phyloP scores from a whole-genome alignment of 2,113 vertebrate species.

The Callorhinus ursinus region DNA sequence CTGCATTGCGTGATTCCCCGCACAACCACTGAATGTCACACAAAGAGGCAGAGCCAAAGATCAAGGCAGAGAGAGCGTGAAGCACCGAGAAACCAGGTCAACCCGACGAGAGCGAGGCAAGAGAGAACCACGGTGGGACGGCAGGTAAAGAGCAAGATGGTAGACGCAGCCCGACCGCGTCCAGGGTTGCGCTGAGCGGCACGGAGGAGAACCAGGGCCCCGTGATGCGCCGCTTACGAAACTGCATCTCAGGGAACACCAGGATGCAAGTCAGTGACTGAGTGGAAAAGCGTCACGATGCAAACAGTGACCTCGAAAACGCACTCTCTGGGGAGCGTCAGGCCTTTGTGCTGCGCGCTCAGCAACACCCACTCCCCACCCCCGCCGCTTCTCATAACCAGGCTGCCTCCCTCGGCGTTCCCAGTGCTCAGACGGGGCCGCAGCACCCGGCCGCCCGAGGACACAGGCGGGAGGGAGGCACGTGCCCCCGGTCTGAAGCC shows the following conservation, averaged over 20 bases:
- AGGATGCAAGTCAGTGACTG: too few species aligned
- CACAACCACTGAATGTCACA: accelerated
- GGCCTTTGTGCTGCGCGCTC: accelerated
- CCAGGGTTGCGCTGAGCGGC: too few species aligned
- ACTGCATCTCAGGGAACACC: too few species aligned
- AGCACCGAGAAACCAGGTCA: too few species aligned
- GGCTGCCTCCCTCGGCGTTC: too few species aligned
- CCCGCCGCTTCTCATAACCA: background rate
- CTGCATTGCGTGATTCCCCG: accelerated
- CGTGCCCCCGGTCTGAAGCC: accelerated
- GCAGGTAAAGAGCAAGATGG: accelerated
- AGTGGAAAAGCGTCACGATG: background rate
- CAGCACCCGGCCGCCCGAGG: accelerated
- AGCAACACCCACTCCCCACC: accelerated
- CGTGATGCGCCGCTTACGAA: accelerated
- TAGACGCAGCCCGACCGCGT: accelerated
- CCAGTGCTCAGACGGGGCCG: background rate
- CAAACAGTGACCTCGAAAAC: too few species aligned
- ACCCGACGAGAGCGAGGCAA: accelerated
- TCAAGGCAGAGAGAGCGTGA: background rate
- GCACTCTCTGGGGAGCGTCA: background rate
- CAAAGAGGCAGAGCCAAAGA: too few species aligned
- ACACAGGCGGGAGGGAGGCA: accelerated
- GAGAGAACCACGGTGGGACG: accelerated
- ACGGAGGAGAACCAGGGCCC: background rate